Percentiles rank a stretch among this genome's conserved stretches.
These are phyloP conservation scores for Propithecus deckenii DNA, from an alignment of 2,797 vertebrate species.

Conservation along the genomic window DNA sequence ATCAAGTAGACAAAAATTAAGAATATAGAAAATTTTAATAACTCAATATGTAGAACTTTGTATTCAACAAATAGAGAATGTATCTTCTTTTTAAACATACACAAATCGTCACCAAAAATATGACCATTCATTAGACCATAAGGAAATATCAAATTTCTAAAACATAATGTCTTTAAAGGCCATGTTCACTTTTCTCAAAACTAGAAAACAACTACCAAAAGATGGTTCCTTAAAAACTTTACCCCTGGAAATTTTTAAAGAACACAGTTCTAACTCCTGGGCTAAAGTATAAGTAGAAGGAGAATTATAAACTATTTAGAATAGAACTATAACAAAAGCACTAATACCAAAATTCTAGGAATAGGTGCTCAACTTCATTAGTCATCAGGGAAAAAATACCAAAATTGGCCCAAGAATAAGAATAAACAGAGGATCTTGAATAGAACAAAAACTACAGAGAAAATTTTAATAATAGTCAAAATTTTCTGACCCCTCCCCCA, in stretches of 20 bases:
- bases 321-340: not conserved
- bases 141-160: not conserved
- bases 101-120: not conserved
- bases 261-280: not conserved
- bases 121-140: not conserved
- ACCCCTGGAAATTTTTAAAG: not conserved
- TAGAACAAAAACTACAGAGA: not conserved
- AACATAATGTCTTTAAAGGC: not conserved
- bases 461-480: slow-evolving; percentile 3
- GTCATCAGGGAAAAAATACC: not conserved
- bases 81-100: not conserved
- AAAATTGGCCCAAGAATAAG: not conserved
- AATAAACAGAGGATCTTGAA: not conserved
- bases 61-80: not conserved
- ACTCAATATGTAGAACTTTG: not conserved
- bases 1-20: slow-evolving; percentile 25
- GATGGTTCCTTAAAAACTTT: not conserved
- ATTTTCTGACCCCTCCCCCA: not conserved
- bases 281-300: not conserved
- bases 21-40: not conserved
- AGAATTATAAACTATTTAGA: slow-evolving; percentile 9
- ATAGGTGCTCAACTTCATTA: not conserved
- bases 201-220: not conserved
- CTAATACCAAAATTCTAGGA: not conserved
- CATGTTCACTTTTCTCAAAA: not conserved